Percentiles rank a stretch among this genome's conserved stretches.
Conservation (phyloP, 2,888 invertebrate genomes). For the Pyralis farinalis region DNA sequence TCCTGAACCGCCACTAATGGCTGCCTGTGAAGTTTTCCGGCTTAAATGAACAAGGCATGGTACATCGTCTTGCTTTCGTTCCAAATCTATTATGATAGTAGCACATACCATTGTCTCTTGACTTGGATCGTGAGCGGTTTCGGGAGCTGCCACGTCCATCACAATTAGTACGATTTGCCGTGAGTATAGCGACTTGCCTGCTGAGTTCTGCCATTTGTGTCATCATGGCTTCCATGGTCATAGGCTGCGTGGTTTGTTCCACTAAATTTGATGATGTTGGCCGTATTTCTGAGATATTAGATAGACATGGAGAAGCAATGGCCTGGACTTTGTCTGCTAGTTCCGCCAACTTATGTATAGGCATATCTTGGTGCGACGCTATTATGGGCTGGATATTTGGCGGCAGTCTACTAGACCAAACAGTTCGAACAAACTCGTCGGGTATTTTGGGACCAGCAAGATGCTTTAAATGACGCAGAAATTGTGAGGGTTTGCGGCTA, state of each 20-base stretch:
- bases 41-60: slow-evolving; percentile 8
- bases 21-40: slow-evolving; percentile 18
- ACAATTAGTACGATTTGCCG: too few relatives aligned
- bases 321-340: slow-evolving; percentile 11
- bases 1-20: slow-evolving; percentile 18
- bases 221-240: too few relatives aligned
- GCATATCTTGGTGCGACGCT: slow-evolving; percentile 12
- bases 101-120: too few relatives aligned
- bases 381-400: slow-evolving; percentile 13
- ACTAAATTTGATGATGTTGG: too few relatives aligned
- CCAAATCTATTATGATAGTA: slow-evolving; percentile 1
- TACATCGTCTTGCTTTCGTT: slow-evolving; percentile 8
- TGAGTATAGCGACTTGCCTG: too few relatives aligned
- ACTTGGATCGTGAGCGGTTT: too few relatives aligned
- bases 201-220: too few relatives aligned
- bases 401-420: slow-evolving; percentile 19
- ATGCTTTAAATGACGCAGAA: slow-evolving; percentile 18
- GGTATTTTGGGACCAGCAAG: slow-evolving; percentile 18
- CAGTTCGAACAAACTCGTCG: slow-evolving; percentile 13
- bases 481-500: slow-evolving; percentile 20
- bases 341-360: slow-evolving; percentile 7
- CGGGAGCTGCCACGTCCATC: too few relatives aligned
- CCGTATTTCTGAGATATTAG: too few relatives aligned
- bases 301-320: slow-evolving; percentile 1
- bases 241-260: too few relatives aligned